Evolutionary conservation across 1,140 invertebrate genomes (phyloP), one percentile per base, ranked within the genome.

Genomic region (Rhyacophila brunnea): DNA sequence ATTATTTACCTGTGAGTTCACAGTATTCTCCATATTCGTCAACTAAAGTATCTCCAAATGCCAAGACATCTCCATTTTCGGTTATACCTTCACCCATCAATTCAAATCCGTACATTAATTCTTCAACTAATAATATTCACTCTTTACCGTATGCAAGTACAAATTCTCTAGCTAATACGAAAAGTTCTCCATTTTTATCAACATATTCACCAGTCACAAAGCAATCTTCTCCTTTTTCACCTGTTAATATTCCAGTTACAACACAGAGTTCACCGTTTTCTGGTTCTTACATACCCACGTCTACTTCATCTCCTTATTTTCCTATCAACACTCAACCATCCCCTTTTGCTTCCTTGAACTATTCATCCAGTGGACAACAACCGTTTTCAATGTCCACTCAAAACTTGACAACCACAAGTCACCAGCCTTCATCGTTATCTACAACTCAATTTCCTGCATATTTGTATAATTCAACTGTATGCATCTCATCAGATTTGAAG

Each of bases 191-290:
- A 5, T 47, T 40, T 36, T 38, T 44, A 20, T 43, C 45, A 15
- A 40, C 44, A 23, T 40, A 40, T 42, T 7, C 35, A 6, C 23
- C 54, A 6, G 48, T 28, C 13, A 28, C 40, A 28, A 57, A 34
- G 6, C 54, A 57, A 23, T 14, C 44, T 5, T 57, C 54, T 40
- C 54, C 45, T 15, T 57, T 57, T 40, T 38, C n/a, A 28, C n/a
- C 42, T 1, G 3, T 42, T 0, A 44, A 36, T 36, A 13, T 32
- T 19, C 40, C 34, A 9, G 20, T 36, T 20, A 56, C 42, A 17
- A 34, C 7, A 7, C 47, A 58, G 9, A 45, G 6, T 15, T 45
- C 43, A 15, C 43, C 43, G 17, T 45, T 45, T 45, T 15, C 43
- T 19, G 18, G n/a, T 2, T 40, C 38, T 6, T 15, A 40, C 43